Conservation (phyloP, 1,140 invertebrate species). For the Drosophila pseudoananassae region DNA sequence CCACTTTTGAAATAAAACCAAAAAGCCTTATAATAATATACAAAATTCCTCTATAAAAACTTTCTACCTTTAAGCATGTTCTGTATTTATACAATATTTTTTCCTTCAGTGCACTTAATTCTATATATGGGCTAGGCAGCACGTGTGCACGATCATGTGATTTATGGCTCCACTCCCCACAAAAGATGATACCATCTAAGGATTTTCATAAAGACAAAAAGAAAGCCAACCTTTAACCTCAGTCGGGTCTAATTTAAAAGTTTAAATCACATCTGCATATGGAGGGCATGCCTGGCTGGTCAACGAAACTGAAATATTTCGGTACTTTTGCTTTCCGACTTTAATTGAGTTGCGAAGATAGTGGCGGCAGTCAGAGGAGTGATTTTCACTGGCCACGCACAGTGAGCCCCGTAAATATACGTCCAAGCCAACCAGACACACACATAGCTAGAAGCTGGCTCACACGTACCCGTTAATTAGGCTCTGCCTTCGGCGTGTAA, state of each 20-base stretch:
- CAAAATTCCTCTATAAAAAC: neutral
- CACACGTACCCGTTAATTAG: constrained; percentile 27
- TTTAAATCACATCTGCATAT: constrained; percentile 29
- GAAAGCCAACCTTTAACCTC: constrained; percentile 48
- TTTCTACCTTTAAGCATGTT: neutral
- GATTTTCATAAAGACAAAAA: constrained; percentile 2
- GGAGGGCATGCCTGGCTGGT: constrained; percentile 48
- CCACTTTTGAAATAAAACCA: no score
- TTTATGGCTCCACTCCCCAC: constrained; percentile 50
- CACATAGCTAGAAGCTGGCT: neutral
- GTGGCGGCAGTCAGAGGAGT: constrained; percentile 28
- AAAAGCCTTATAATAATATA: no score
- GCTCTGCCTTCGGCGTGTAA: constrained; percentile 28
- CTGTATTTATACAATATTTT: neutral
- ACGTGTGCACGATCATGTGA: constrained; percentile 64
- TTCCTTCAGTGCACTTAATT: constrained; percentile 12
- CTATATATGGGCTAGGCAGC: constrained; percentile 1
- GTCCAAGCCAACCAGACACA: constrained; percentile 2
- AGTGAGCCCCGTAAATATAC: constrained; percentile 46
- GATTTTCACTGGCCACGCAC: constrained; percentile 63
- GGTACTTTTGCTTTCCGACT: constrained; percentile 71
- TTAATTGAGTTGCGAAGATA: constrained; percentile 62
- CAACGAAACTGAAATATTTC: constrained; percentile 75
- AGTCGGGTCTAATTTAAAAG: constrained; percentile 44
- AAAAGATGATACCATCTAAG: constrained; percentile 7